Base-by-base conservation (phyloP, 1,140 invertebrate species). In the Dolichoris vasculosae region DNA sequence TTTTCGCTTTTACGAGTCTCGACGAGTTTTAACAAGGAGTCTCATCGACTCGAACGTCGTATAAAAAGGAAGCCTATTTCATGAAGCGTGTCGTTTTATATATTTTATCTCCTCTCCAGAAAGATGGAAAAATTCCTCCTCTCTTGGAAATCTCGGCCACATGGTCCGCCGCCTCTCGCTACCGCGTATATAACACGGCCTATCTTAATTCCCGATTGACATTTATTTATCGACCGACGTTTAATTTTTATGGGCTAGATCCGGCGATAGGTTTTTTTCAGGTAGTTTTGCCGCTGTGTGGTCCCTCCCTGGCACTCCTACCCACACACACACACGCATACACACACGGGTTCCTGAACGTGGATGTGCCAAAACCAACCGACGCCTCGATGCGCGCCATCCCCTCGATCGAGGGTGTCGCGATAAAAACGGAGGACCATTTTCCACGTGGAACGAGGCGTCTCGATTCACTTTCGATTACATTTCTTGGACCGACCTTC, bases 231-330 rank as follows among this genome's bases (percentile, higher is more conserved):
- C 92, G 92, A 90, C 88, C 89, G 90, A 89, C 90, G 90, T 91
- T 93, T 92, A 92, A 92, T 92, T 93, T 93, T 93, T 93, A 93
- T 91, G 90, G 90, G 87, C 91, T 87, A 91, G 92, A 93, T 93
- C 88, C 87, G 83, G 76, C 86, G 90, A 90, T 90, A 89, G 88
- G 87, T 71, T 82, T 67, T 59, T 40, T 73, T 86, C 63, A 83
- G 80, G 85, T 86, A 90, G 89, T 90, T 90, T 89, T 87, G 87
- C 85, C 67, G 88, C 87, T 90, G 90, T 92, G 90, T 91, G 91
- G 90, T 91, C 91, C 86, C n/a, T n/a, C n/a, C 71, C n/a, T 26
- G 23, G 26, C n/a, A 35, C 30, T 43, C 15, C 32, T 35, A 20
- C 17, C 11, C 6, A 6, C 30, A 2, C 15, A 17, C 69, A 13